Evolutionary conservation across 2,113 vertebrate species (phyloP).

Genomic region (Sorex fumeus): DNA sequence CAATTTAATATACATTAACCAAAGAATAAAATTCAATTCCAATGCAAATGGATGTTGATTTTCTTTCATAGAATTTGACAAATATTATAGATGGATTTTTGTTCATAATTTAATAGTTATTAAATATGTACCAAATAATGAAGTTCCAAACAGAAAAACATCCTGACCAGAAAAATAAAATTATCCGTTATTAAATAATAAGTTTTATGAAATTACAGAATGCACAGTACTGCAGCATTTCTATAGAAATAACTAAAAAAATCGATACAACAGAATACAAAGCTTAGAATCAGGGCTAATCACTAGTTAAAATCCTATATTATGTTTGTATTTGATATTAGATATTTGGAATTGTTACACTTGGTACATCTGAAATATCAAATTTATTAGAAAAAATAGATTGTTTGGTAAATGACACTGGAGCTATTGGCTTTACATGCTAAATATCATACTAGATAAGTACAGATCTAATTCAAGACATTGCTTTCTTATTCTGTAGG

Average conservation of each 20-base stretch:
- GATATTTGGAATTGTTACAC: not conserved
- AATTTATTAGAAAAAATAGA: not conserved
- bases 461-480: not conserved
- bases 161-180: slow-evolving; percentile 19
- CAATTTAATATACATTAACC: not conserved
- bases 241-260: not conserved
- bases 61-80: slow-evolving; percentile 25
- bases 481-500: not conserved
- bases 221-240: not conserved
- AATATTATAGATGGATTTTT: not conserved
- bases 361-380: not conserved
- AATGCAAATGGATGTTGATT: not conserved
- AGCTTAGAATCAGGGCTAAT: not conserved
- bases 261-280: not conserved
- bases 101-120: slow-evolving; percentile 4
- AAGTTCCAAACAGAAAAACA: slow-evolving; percentile 33
- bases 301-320: not conserved
- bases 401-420: not conserved
- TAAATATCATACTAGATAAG: not conserved
- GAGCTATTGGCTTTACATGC: not conserved
- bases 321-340: not conserved
- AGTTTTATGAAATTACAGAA: not conserved
- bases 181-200: not conserved
- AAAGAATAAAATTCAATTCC: slow-evolving; percentile 7
- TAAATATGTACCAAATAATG: slow-evolving; percentile 27